These are phyloP conservation scores for Sitophilus oryzae DNA, from an alignment of 1,140 invertebrate genomes.

Conservation along the genomic window DNA sequence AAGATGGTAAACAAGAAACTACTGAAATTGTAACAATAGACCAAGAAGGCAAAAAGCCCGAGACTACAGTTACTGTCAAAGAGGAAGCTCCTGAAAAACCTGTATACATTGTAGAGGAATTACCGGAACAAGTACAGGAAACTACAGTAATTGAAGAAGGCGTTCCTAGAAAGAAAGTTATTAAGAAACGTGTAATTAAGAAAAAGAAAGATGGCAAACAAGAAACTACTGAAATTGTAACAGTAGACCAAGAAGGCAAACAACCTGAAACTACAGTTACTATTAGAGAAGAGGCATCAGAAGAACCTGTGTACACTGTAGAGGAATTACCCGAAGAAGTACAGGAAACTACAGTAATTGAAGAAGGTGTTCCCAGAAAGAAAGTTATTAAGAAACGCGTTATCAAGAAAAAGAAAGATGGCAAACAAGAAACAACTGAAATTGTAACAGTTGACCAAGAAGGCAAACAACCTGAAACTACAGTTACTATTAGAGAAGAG, in stretches of 20 bases:
- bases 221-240: too few relatives aligned
- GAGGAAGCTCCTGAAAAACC: too few relatives aligned
- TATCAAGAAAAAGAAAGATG: conserved; percentile 35
- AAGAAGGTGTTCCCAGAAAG: conserved; percentile 40
- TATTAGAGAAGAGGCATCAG: conserved; percentile 1
- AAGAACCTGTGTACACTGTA: conserved; percentile 33
- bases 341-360: conserved; percentile 30
- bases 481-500: conserved; percentile 40
- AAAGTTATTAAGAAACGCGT: conserved; percentile 40
- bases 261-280: conserved; percentile 38
- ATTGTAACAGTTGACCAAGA: conserved; percentile 47
- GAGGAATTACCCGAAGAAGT: conserved; percentile 41
- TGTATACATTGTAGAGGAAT: too few relatives aligned
- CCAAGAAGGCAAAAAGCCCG: conserved; percentile 41
- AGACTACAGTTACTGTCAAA: too few relatives aligned
- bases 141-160: too few relatives aligned
- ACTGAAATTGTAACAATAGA: conserved; percentile 37
- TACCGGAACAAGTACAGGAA: too few relatives aligned
- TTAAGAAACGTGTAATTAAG: too few relatives aligned
- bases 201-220: too few relatives aligned
- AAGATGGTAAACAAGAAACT: conserved; percentile 33
- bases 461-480: conserved; percentile 41
- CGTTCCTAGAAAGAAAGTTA: too few relatives aligned
- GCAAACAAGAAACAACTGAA: conserved; percentile 44
- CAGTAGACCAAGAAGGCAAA: too few relatives aligned